Evolutionary conservation across 2,888 invertebrate genomes (phyloP), one percentile per base, ranked within the genome.

Genomic region (Plebejus melissa): DNA sequence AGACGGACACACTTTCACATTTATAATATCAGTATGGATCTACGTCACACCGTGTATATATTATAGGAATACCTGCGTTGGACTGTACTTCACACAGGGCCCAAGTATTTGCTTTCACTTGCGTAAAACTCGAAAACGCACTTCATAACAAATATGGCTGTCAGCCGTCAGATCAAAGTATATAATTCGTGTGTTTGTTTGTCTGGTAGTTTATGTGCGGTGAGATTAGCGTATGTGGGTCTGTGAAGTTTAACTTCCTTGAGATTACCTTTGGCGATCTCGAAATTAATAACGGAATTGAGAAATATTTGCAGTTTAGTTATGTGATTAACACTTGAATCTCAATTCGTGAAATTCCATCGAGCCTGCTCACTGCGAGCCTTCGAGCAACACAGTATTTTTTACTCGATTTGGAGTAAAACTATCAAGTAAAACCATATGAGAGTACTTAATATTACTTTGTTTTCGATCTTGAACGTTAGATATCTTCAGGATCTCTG

Each of bases 141-240:
- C 70, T 50, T 72, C 72, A 72, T 72, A 72, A 72, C 72, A 50
- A 72, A 72, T 72, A 72, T 72, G 50, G 16, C 50, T 32, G 54
- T 72, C 72, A 72, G 72, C 11, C 72, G 72, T 72, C 72, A 72
- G 72, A 72, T 72, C 72, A 72, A 72, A 72, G 50, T 50, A 46
- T 46, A 28, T 46, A 46, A 71, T 71, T 71, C 46, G 72, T 28
- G 6, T 50, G 72, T 54, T 28, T 72, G 72, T 72, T 72, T 72
- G 72, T 72, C 50, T n/a, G 72, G 28, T 72, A 72, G 72, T 72
- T 72, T 72, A 72, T 72, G 72, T 50, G 54, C 72, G 2, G 11
- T 36, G 50, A 16, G 28, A 50, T 54, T 50, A 50, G 72, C 46
- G 72, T 72, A 72, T 50, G 72, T 72, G 50, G 72, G 54, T 50